Percentiles rank a stretch among this genome's conserved stretches.
These are phyloP conservation scores for Anhinga anhinga DNA, from an alignment of 2,113 vertebrate species.

Conservation along the genomic window DNA sequence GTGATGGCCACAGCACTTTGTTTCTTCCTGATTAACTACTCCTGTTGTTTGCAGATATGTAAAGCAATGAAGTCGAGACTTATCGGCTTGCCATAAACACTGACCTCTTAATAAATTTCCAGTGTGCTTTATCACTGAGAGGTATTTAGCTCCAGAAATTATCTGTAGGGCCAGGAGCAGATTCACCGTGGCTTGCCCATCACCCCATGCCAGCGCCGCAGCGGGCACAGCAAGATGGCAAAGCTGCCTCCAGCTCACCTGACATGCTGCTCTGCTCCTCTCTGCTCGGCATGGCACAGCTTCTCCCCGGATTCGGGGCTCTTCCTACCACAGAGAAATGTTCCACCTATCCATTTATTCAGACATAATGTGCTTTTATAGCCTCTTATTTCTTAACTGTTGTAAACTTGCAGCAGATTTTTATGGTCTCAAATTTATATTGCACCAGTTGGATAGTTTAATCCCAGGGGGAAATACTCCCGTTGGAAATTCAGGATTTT, in stretches of 20 bases:
- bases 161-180: too few species aligned
- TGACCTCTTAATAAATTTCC: rapidly evolving
- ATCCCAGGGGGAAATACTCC: background rate
- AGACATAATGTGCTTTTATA: slow-evolving; percentile 5
- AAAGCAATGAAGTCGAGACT: background rate
- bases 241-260: background rate
- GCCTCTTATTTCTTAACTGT: slow-evolving; percentile 28
- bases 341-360: background rate
- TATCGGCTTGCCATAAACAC: background rate
- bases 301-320: background rate
- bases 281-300: background rate
- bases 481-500: slow-evolving; percentile 25
- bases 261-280: background rate
- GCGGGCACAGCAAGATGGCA: background rate
- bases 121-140: background rate
- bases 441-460: background rate
- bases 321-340: background rate
- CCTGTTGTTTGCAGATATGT: background rate
- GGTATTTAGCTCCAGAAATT: background rate
- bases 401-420: background rate
- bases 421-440: slow-evolving; percentile 25
- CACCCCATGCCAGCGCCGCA: rapidly evolving
- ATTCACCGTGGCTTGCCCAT: rapidly evolving
- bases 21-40: background rate
- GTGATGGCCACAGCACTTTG: background rate